Evolutionary conservation across 2,888 invertebrate genomes (phyloP).

Genomic region (Carcina quercana): DNA sequence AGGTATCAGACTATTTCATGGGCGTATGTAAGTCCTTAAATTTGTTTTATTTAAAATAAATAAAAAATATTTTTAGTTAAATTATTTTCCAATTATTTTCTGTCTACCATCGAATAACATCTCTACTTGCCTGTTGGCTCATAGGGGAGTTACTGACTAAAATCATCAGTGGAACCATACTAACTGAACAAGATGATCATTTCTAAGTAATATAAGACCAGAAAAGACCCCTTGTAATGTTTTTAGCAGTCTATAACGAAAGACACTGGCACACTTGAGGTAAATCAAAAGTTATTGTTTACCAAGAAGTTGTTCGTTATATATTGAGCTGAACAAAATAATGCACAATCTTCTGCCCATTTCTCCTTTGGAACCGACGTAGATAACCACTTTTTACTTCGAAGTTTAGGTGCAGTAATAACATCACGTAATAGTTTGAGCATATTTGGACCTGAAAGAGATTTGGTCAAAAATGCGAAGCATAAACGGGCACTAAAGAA

Average conservation of each 20-base stretch:
- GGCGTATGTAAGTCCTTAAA: too few species aligned
- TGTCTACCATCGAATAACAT: too few species aligned
- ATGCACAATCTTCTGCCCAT: conserved; percentile 77
- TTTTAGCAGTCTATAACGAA: neutral
- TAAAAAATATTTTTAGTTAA: too few species aligned
- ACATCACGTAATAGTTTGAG: conserved; percentile 70
- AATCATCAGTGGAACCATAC: too few species aligned
- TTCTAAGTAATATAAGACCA: neutral
- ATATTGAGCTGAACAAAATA: conserved; percentile 85
- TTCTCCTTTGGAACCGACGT: conserved; percentile 80
- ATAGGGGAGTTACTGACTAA: too few species aligned
- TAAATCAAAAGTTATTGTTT: too few species aligned
- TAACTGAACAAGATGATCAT: neutral
- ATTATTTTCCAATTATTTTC: too few species aligned
- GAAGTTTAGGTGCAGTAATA: conserved; percentile 75
- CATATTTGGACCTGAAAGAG: conserved; percentile 73
- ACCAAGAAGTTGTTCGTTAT: conserved; percentile 86
- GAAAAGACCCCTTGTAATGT: neutral
- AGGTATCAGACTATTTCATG: too few species aligned
- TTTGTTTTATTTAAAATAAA: too few species aligned
- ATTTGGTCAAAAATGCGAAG: too few species aligned
- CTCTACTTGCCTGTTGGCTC: too few species aligned
- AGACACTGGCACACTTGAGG: neutral
- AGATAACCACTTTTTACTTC: conserved; percentile 86
- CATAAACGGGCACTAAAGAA: too few species aligned